Conservation (phyloP, 2,888 invertebrate species). For the Melanophora roralis region DNA sequence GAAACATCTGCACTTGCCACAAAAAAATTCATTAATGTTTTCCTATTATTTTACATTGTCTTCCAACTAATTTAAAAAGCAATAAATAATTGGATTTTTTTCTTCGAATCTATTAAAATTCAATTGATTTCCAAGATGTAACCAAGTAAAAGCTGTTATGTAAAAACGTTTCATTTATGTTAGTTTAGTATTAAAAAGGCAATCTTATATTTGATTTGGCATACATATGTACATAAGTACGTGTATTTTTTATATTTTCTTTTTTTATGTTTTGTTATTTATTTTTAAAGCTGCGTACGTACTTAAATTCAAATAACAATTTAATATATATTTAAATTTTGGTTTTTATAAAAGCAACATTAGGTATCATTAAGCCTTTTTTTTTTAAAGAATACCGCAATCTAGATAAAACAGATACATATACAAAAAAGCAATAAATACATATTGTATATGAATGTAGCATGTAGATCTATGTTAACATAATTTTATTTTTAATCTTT, state of each 20-base stretch:
- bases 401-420: conserved; percentile 8
- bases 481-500: too few relatives aligned
- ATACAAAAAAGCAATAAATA: conserved; percentile 8
- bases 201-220: not conserved
- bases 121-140: conserved; percentile 10
- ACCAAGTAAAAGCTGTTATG: too few relatives aligned
- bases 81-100: conserved; percentile 1
- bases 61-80: conserved; percentile 39
- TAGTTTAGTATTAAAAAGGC: not conserved
- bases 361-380: conserved; percentile 17
- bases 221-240: conserved; percentile 13
- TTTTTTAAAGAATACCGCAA: conserved; percentile 34
- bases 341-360: conserved; percentile 49
- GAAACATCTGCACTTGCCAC: conserved; percentile 11
- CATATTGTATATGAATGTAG: too few relatives aligned
- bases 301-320: too few relatives aligned
- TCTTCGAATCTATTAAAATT: not conserved
- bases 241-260: too few relatives aligned
- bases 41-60: conserved; percentile 12
- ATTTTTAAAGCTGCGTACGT: conserved; percentile 14
- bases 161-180: too few relatives aligned
- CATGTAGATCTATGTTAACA: too few relatives aligned
- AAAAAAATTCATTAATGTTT: too few relatives aligned
- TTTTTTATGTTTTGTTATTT: conserved; percentile 35
- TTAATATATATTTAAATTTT: conserved; percentile 29